A percentile compares a stretch with the other conserved stretches of the same genome.
Conservation (phyloP, 2,888 invertebrate genomes). For the Heliconius cydno region DNA sequence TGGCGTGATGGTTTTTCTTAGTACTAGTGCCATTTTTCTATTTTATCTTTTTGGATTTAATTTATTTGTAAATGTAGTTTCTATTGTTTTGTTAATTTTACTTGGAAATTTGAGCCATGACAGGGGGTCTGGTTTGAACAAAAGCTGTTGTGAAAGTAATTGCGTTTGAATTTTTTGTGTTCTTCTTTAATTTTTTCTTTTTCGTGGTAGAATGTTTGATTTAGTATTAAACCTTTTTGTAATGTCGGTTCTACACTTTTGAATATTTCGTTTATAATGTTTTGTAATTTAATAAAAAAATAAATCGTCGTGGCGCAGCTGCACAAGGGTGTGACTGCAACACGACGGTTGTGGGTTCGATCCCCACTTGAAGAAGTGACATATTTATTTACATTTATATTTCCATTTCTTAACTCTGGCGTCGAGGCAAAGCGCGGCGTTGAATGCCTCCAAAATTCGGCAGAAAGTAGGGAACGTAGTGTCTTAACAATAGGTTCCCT, state of each 20-base stretch:
- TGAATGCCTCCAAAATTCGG: no score
- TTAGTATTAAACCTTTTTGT: background rate
- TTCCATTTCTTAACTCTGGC: no score
- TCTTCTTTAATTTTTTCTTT: constrained; percentile 50
- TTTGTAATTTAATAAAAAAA: background rate
- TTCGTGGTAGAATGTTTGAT: constrained; percentile 27
- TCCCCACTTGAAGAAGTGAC: no score
- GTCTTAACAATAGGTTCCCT: no score
- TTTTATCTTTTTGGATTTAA: constrained; percentile 42
- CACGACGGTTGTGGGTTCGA: no score
- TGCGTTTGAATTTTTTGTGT: constrained; percentile 56
- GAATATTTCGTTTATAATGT: background rate
- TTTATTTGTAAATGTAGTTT: constrained; percentile 34
- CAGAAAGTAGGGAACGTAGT: no score
- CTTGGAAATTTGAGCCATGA: constrained; percentile 73
- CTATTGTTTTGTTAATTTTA: constrained; percentile 51
- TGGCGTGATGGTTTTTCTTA: constrained; percentile 68
- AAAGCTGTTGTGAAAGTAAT: constrained; percentile 54
- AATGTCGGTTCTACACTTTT: background rate
- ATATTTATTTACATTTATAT: no score
- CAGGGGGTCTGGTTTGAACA: constrained; percentile 60
- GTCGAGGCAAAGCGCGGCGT: no score
- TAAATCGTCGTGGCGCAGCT: no score
- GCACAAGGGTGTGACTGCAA: no score
- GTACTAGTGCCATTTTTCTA: constrained; percentile 69